Conservation (phyloP, 2,888 invertebrate genomes). For the Troglohyphantes excavatus region DNA sequence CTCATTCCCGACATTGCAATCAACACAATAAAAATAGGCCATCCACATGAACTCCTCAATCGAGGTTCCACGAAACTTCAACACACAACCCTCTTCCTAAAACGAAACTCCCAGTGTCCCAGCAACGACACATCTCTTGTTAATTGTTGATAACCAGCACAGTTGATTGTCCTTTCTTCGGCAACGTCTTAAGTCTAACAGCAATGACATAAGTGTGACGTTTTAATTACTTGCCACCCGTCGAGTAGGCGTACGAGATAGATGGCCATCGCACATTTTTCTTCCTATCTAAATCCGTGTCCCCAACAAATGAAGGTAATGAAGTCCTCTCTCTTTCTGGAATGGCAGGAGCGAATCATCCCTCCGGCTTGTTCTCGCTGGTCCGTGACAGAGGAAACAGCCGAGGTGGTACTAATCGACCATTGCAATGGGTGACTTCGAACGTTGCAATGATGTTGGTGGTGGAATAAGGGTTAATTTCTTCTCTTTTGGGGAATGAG, state of each 20-base stretch:
- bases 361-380: neutral
- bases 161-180: neutral
- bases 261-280: constrained; percentile 22
- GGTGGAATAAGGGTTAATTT: neutral
- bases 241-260: constrained; percentile 20
- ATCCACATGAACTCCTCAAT: neutral
- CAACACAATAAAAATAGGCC: neutral
- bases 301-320: neutral
- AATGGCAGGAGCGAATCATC: no score
- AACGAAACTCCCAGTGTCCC: neutral
- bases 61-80: neutral
- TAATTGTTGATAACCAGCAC: neutral
- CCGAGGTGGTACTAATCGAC: constrained; percentile 20
- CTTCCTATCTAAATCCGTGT: neutral
- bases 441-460: neutral
- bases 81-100: neutral
- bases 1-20: no score
- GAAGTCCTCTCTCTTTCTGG: neutral
- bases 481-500: neutral
- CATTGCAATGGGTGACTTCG: neutral
- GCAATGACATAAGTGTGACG: neutral
- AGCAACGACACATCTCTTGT: neutral
- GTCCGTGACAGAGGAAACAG: constrained; percentile 27
- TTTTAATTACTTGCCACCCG: constrained; percentile 40
- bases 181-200: no score